These are phyloP conservation scores for Melanargia galathea DNA, from an alignment of 2,888 invertebrate genomes.

Conservation along the genomic window DNA sequence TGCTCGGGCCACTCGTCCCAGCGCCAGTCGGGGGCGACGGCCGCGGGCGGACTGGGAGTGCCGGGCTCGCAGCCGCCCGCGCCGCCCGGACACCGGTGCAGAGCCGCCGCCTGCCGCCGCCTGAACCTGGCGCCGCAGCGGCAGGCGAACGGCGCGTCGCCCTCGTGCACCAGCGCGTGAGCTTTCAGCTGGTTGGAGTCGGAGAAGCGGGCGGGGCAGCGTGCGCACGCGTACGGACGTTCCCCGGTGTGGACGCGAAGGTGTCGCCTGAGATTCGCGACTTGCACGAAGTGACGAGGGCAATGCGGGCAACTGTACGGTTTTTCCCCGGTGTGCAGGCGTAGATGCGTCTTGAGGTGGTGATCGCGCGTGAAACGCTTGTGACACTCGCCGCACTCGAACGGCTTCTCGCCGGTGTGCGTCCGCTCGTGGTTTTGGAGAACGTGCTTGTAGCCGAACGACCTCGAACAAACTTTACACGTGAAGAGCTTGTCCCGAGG, in stretches of 20 bases:
- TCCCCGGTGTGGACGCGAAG: constrained; percentile 96
- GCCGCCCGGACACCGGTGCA: constrained; percentile 89
- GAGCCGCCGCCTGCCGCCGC: constrained; percentile 92
- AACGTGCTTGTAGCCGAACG: constrained; percentile 97
- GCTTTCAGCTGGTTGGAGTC: constrained; percentile 96
- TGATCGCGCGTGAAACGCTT: constrained; percentile 96
- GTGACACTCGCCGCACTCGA: constrained; percentile 95
- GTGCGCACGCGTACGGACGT: constrained; percentile 92
- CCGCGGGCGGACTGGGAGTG: constrained; percentile 74
- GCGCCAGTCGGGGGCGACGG: constrained; percentile 70
- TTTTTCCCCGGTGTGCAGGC: constrained; percentile 95
- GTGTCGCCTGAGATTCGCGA: constrained; percentile 94
- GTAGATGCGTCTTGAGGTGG: constrained; percentile 95
- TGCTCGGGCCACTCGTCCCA: constrained; percentile 88
- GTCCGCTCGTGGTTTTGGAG: constrained; percentile 97
- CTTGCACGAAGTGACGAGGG: constrained; percentile 96
- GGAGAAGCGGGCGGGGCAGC: constrained; percentile 93
- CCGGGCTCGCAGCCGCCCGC: constrained; percentile 66
- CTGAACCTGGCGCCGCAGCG: constrained; percentile 91
- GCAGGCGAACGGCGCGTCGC: constrained; percentile 94
- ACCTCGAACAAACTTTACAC: constrained; percentile 92
- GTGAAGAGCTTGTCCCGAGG: constrained; percentile 92
- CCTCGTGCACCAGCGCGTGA: constrained; percentile 93
- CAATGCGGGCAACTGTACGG: constrained; percentile 96
- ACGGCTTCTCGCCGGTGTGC: constrained; percentile 97